Percentiles rank a stretch among this genome's conserved stretches.
Conservation (phyloP, 2,797 vertebrate species). For the Acipenser transmontanus region DNA sequence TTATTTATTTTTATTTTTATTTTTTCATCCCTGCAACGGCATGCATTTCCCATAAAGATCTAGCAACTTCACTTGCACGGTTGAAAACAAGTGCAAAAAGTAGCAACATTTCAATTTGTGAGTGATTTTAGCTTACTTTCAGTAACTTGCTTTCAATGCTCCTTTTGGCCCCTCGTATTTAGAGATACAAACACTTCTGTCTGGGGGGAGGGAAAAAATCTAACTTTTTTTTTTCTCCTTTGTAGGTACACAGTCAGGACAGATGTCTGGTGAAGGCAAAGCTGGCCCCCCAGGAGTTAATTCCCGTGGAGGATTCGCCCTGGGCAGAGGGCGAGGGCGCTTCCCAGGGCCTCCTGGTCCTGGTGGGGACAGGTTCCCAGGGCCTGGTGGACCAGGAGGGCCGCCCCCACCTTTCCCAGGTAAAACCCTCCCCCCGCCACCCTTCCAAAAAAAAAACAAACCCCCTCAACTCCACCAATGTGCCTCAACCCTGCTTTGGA, state of each 20-base stretch:
- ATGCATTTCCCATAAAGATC: no score
- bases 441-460: background rate
- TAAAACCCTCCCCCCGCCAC: constrained; percentile 42
- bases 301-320: constrained; percentile 80
- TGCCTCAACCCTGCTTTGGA: background rate
- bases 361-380: constrained; percentile 89
- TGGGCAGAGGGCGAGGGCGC: constrained; percentile 84
- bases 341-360: constrained; percentile 85
- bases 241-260: constrained; percentile 87
- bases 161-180: no score
- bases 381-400: constrained; percentile 86
- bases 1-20: no score
- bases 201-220: no score
- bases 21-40: no score
- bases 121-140: no score
- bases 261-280: constrained; percentile 98
- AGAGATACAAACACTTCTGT: no score
- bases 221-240: constrained; percentile 20
- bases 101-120: no score
- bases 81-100: no score
- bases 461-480: background rate
- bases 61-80: no score
- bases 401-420: constrained; percentile 93
- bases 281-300: constrained; percentile 89
- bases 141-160: no score